Evolutionary conservation across 2,797 vertebrate genomes (phyloP).

Genomic region (Takifugu ocellatus): DNA sequence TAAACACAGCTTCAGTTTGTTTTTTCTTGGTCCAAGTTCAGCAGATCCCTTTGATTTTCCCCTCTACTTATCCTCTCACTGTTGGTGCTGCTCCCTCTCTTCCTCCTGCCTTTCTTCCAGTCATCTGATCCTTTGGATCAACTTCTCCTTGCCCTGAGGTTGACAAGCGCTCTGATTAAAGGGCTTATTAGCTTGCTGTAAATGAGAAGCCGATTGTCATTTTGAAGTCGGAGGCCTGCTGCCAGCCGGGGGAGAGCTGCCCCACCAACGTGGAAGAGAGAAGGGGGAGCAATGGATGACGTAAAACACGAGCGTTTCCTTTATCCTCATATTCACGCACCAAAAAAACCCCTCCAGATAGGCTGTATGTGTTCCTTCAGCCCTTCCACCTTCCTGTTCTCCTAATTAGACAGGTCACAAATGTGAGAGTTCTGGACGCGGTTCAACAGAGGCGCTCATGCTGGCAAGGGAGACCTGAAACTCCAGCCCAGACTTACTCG

Average conservation of each 20-base stretch:
- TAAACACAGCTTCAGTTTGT: slow-evolving; percentile 1
- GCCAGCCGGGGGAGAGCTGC: slow-evolving; percentile 33
- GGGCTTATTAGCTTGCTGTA: slow-evolving; percentile 67
- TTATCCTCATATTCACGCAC: slow-evolving; percentile 57
- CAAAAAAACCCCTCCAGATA: slow-evolving; percentile 41
- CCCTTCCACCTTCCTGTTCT: slow-evolving; percentile 36
- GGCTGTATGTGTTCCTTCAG: slow-evolving; percentile 46
- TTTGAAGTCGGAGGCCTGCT: slow-evolving; percentile 51
- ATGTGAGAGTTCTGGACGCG: slow-evolving; percentile 62
- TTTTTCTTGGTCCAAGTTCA: slow-evolving; percentile 32
- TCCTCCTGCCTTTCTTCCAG: slow-evolving; percentile 36
- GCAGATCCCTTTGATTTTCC: slow-evolving; percentile 37
- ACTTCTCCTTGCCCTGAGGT: slow-evolving; percentile 54
- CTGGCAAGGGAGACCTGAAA: slow-evolving; percentile 66
- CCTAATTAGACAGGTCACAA: slow-evolving; percentile 70
- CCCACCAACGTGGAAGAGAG: slow-evolving; percentile 35
- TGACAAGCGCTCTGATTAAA: slow-evolving; percentile 72
- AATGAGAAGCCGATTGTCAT: slow-evolving; percentile 67
- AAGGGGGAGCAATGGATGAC: slow-evolving; percentile 42
- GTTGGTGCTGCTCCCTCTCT: slow-evolving; percentile 20
- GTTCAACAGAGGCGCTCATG: slow-evolving; percentile 58
- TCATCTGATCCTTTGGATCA: slow-evolving; percentile 65
- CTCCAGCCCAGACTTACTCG: slow-evolving; percentile 40
- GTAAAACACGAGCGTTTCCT: slow-evolving; percentile 68
- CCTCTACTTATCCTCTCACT: slow-evolving; percentile 31